Percentiles rank a stretch among this genome's conserved stretches.
Evolutionary conservation across 92 coral and sea anemone species (phyloP).

Genomic region (Micromussa lordhowensis): DNA sequence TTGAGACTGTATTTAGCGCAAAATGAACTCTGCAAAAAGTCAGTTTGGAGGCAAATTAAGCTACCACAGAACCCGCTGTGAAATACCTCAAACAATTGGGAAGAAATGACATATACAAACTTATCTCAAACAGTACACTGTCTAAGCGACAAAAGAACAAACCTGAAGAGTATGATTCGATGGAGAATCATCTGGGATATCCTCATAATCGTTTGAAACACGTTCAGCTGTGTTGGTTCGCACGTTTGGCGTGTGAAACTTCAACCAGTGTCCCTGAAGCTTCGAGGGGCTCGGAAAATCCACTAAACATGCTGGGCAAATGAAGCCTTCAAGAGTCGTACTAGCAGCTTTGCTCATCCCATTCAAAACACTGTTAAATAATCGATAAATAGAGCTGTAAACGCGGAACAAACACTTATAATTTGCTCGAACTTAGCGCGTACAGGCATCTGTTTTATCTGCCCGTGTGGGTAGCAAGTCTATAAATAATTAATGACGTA

Average conservation of each 20-base stretch:
- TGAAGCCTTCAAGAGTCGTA: constrained; percentile 88
- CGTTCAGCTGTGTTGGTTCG: constrained; percentile 24
- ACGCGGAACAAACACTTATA: neutral
- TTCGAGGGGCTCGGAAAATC: constrained; percentile 87
- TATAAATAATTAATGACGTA: constrained; percentile 36
- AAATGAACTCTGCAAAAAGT: constrained; percentile 3
- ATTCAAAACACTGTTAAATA: constrained; percentile 45
- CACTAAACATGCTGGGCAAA: constrained; percentile 93
- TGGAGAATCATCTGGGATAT: constrained; percentile 58
- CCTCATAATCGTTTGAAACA: constrained; percentile 65
- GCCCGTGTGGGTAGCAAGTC: neutral
- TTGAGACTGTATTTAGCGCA: neutral
- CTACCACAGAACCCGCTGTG: constrained; percentile 17
- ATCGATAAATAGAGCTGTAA: neutral
- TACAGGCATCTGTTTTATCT: neutral
- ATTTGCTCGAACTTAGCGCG: neutral
- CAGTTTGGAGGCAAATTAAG: constrained; percentile 5
- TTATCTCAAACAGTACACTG: neutral
- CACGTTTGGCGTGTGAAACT: constrained; percentile 69
- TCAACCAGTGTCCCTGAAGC: constrained; percentile 87
- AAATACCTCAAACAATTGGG: constrained; percentile 3
- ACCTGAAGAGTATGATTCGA: constrained; percentile 18
- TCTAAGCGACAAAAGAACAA: constrained; percentile 10
- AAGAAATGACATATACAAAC: constrained; percentile 8
- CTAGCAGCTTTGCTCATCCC: constrained; percentile 85